Conservation (phyloP, 2,888 invertebrate genomes). For the Dexiosoma caninum region DNA sequence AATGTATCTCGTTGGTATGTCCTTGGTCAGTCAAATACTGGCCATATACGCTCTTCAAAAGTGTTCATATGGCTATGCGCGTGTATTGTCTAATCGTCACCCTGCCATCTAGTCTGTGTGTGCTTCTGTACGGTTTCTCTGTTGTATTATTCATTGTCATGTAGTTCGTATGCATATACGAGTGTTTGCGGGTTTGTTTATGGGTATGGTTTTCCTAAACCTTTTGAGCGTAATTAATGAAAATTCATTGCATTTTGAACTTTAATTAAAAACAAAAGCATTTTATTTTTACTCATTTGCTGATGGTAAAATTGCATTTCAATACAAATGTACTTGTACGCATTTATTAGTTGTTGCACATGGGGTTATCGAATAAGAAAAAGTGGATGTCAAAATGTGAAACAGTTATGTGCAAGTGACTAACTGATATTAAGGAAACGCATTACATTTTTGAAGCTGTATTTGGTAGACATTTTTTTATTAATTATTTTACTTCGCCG, state of each 20-base stretch:
- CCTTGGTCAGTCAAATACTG: too few relatives aligned
- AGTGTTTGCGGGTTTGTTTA: conserved; percentile 1
- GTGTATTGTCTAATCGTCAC: conserved; percentile 1
- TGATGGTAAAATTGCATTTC: not conserved
- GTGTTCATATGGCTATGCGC: not conserved
- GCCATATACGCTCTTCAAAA: too few relatives aligned
- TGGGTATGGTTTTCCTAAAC: conserved; percentile 34
- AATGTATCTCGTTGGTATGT: too few relatives aligned
- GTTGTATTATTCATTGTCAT: not conserved
- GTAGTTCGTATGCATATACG: not conserved
- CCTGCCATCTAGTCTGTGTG: not conserved
- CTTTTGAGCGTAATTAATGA: conserved; percentile 72
- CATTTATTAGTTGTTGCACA: too few relatives aligned
- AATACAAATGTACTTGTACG: too few relatives aligned
- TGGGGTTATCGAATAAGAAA: too few relatives aligned
- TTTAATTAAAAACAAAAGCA: conserved; percentile 72
- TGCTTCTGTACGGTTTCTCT: not conserved
- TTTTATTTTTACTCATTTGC: not conserved
- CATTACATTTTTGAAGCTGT: too few relatives aligned
- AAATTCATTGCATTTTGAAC: conserved; percentile 74
- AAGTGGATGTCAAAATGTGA: too few relatives aligned
- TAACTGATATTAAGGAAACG: too few relatives aligned
- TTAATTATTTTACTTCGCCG: too few relatives aligned
- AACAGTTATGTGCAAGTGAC: too few relatives aligned
- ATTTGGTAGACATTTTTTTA: too few relatives aligned